Base-by-base conservation (phyloP, 2,888 invertebrate genomes). In the Myopa tessellatipennis region DNA sequence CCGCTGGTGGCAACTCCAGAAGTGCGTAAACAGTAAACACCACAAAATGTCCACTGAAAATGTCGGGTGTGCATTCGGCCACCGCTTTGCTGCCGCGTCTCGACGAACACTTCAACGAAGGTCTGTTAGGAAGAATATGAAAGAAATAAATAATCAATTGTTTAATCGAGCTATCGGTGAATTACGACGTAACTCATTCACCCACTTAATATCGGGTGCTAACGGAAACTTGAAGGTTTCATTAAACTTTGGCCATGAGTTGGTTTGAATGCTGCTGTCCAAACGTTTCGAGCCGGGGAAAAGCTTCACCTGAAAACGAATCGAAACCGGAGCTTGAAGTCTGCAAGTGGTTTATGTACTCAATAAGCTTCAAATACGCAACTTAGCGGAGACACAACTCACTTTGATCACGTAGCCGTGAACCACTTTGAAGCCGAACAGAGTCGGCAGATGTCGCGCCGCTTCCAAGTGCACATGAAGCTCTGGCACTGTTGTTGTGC, bases 331-430 rank as follows among this genome's bases (percentile, higher is more conserved):
- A 26, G 61, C 61, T 55, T 55, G 3, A 16, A 10, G 6, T 58
- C 26, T 58, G 18, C 16, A 52, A 12, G 52, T 55, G 34, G 4
- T 40, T 18, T 10, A 2, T 60, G n/a, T 5, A 52, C 34, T 18
- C 26, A 14, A 36, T 58, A 45, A 60, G 26, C 1, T 26, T 1
- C 67, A 14, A 26, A 26, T 5, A n/a, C 26, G 2, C 38, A 14
- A 36, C 10, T 38, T 10, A 65, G 65, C 65, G 1, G 65, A 4
- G 65, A 61, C 38, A 26, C 69, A 38, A 79, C 81, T 82, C 91
- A 95, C 95, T 93, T 95, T 95, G 83, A 94, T 93, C 82, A 93
- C 90, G 90, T 95, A 95, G 88, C 95, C 95, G 89, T 93, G 93
- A 83, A 94, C 94, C 85, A 93, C 92, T 84, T 92, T 92, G 83